A percentile compares a stretch with the other conserved stretches of the same genome.
phyloP scores from a whole-genome alignment of 2,888 invertebrate species.

The Agapetus fuscipes region DNA sequence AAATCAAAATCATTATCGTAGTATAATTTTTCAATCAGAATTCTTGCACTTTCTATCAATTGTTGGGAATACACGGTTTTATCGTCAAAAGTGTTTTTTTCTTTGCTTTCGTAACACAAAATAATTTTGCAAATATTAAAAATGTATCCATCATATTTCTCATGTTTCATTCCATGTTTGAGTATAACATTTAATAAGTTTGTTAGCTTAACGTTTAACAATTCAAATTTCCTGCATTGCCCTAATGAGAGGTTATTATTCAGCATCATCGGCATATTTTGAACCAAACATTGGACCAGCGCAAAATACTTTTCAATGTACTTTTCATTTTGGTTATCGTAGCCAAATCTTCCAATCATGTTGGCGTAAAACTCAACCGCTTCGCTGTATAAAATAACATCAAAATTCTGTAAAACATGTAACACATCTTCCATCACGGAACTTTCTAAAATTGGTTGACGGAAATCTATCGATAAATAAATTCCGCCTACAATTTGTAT shows the following conservation, averaged over 20 bases:
- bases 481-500: constrained; percentile 12
- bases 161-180: background rate
- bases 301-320: constrained; percentile 10
- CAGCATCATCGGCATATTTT: background rate
- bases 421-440: constrained; percentile 28
- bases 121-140: constrained; percentile 13
- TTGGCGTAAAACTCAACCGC: constrained; percentile 33
- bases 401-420: constrained; percentile 32
- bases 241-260: background rate
- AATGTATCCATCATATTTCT: background rate
- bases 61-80: constrained; percentile 1
- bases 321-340: background rate
- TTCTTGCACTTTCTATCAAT: constrained; percentile 3
- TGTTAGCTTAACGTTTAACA: background rate
- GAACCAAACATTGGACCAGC: constrained; percentile 9
- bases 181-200: background rate
- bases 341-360: constrained; percentile 24
- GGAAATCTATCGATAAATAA: constrained; percentile 2
- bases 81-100: background rate
- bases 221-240: constrained; percentile 1
- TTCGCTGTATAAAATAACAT: constrained; percentile 33
- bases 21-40: constrained; percentile 2
- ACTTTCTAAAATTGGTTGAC: too few species aligned
- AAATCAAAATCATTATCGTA: background rate
- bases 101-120: constrained; percentile 1